Evolutionary conservation across 2,113 vertebrate genomes (phyloP).

Genomic region (Origma solitaria): DNA sequence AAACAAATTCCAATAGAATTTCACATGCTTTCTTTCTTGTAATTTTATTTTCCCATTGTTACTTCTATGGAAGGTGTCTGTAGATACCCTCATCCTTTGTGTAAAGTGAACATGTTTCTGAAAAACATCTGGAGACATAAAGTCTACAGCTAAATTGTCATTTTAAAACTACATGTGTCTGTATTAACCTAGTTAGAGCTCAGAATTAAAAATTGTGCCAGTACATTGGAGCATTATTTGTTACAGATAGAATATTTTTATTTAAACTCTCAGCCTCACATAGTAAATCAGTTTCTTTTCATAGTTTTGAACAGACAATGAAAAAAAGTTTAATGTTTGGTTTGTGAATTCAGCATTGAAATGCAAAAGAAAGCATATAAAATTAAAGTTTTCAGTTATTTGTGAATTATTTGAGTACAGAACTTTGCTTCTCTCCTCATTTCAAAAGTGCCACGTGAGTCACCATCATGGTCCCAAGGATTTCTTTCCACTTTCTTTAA

Average conservation of each 20-base stretch:
- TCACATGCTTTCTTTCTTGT: background rate
- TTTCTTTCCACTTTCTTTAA: background rate
- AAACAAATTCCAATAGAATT: background rate
- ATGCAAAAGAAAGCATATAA: background rate
- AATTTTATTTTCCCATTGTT: background rate
- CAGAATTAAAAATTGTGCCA: background rate
- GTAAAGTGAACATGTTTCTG: background rate
- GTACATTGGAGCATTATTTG: background rate
- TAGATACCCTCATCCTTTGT: background rate
- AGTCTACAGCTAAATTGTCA: background rate
- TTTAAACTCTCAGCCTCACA: background rate
- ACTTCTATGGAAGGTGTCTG: background rate
- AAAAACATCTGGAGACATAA: background rate
- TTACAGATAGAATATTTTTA: background rate
- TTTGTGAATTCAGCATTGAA: background rate
- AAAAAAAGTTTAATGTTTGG: background rate
- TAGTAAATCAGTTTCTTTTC: background rate
- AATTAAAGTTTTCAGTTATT: background rate
- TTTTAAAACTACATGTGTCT: background rate
- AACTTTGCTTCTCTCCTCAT: background rate
- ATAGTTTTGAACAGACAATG: background rate
- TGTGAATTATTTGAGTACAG: background rate
- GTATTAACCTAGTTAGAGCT: background rate
- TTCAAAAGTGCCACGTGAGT: background rate
- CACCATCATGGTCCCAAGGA: background rate